Base-by-base conservation (phyloP, 1,140 invertebrate species). In the Portunus trituberculatus region DNA sequence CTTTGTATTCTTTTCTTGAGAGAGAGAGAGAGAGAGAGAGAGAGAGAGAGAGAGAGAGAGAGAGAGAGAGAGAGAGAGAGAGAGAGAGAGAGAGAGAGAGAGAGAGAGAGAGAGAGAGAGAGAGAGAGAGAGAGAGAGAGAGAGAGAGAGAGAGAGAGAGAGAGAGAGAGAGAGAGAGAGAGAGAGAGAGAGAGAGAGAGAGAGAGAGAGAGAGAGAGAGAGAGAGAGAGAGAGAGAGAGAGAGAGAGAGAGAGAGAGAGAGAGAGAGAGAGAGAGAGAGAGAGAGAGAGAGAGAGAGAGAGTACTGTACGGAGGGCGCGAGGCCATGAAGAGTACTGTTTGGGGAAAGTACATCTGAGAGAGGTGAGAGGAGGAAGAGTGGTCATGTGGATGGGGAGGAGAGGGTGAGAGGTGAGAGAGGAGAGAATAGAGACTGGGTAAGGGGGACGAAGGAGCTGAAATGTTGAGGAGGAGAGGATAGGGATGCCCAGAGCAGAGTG, bases 221-320 rank as follows among this genome's bases (percentile, higher is more conserved):
- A 92, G 90, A 48, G 48, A 76, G 46, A 28, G 25, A 39, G 39
- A 32, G 90, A 76, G 90, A 76, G 90, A 67, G 90, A 20, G 31
- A 31, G 20, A 32, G 20, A 45, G 48, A 20, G 90, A 45, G 10
- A 28, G 48, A 32, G 29, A 92, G 48, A 76, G 48, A 76, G 4
- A 48, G 46, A 7, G 59, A 48, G 32, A 45, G 45, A 48, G 29
- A 92, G 48, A 31, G 59, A 31, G 45, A 45, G 25, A 28, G 90
- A 45, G 0, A 12, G 46, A 67, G 48, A 29, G 90, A 92, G 90
- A 48, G 48, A 76, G 46, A 28, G 25, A 39, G 39, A 6, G 39
- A 39, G 39, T 39, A 39, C 39, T 6, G 39, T 39, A 2, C 6
- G 1, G 39, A 39, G 39, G 39, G 39, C 39, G 6, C 39, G 39